Evolutionary conservation across 1,140 invertebrate species (phyloP), one percentile per base, ranked within the genome.

Genomic region (Plectrocnemia conspersa): DNA sequence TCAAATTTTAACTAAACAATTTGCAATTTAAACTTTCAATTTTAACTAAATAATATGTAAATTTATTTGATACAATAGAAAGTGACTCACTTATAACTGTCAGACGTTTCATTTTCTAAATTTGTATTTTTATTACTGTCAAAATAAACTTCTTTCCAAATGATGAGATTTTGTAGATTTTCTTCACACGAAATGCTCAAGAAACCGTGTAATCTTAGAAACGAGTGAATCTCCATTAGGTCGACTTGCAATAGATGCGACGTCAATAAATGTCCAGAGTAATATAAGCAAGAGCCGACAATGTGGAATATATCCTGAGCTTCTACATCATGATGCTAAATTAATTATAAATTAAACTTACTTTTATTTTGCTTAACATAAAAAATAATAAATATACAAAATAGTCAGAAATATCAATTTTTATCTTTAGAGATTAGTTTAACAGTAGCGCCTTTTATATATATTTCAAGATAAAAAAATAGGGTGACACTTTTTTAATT

Each of bases 101-200:
- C 47, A 11, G 9, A 15, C 11, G 47, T 3, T 4, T 50, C 32
- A n/a, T 50, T 35, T 38, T 50, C 47, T n/a, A 38, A 35, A 25
- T 50, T 38, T n/a, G 22, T 23, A 16, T 19, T 4, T 9, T 18
- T 23, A 2, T 4, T 18, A 21, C 76, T 75, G 52, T 72, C 64
- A 25, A 78, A 66, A 63, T 78, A 84, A 16, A 89, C 82, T 73
- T 85, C 83, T 65, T 80, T 82, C 87, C 87, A 90, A 9, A 87
- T 68, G n/a, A 89, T 79, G 18, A 89, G 66, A 52, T 82, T 82
- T 47, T 83, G 82, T 0, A 88, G 72, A 16, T 81, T 73, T 55
- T 85, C 82, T 1, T 78, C 79, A 42, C 69, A 72, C 19, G 82
- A 78, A 10, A 89, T 70, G 64, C 81, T 77, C 13, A 88, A 67